Conservation (phyloP, 2,113 vertebrate genomes). For the Zeus faber region DNA sequence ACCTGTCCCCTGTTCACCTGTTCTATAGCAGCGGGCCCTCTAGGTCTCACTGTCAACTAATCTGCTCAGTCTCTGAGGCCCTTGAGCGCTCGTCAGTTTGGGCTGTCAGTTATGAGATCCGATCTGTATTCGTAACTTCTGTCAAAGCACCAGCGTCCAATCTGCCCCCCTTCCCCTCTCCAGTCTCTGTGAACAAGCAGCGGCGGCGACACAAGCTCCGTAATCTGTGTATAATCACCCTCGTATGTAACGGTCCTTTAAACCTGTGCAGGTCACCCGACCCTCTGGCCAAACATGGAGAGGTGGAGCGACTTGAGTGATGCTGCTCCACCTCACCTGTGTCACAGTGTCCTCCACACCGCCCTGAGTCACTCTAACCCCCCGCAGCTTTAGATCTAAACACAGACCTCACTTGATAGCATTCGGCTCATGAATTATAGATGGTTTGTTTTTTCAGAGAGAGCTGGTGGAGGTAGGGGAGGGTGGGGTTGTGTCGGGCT, state of each 20-base stretch:
- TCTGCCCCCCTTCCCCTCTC: slow-evolving; percentile 12
- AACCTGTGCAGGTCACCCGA: too few species aligned
- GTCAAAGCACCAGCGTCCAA: slow-evolving; percentile 46
- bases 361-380: slow-evolving; percentile 16
- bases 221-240: slow-evolving; percentile 25
- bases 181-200: slow-evolving; percentile 18
- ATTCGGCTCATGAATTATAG: background rate
- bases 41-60: slow-evolving; percentile 40
- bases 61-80: slow-evolving; percentile 29
- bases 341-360: slow-evolving; percentile 3
- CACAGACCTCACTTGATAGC: background rate
- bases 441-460: background rate
- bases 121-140: slow-evolving; percentile 64
- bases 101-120: slow-evolving; percentile 49
- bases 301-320: background rate
- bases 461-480: background rate
- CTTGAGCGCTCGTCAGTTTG: slow-evolving; percentile 35
- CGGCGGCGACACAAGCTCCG: slow-evolving; percentile 15
- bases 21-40: slow-evolving; percentile 38
- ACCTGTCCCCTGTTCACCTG: slow-evolving; percentile 28
- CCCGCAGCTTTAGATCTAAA: slow-evolving; percentile 62
- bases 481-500: background rate
- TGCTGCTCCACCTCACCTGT: slow-evolving; percentile 7
- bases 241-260: too few species aligned
- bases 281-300: too few species aligned